Evolutionary conservation across 2,797 vertebrate genomes (phyloP), one percentile per base, ranked within the genome.

Genomic region (Graptemys geographica): DNA sequence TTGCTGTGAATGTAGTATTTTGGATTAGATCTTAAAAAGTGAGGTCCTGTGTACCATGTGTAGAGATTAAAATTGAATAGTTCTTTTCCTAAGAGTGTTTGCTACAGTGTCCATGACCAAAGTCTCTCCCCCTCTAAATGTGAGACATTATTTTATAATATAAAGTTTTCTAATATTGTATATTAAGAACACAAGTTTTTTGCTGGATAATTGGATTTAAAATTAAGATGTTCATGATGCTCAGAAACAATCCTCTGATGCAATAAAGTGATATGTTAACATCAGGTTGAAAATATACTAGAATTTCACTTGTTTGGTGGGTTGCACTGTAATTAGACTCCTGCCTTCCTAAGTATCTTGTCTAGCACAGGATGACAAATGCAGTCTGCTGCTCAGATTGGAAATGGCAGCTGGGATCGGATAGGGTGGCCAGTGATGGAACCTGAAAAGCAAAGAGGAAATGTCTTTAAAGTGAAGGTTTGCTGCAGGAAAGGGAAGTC

Each of bases 121-220:
- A 41, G 69, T 69, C n/a, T 69, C 1, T 6, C 28, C 21, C 8
- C 41, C 55, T 18, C 37, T 83, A 86, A 92, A 87, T 6, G 1
- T 76, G 92, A 90, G 23, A 28, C 78, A 33, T 92, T 86, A 84
- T 91, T 92, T 95, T 33, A 80, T 95, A 65, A n/a, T 72, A 52
- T 15, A 59, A 5, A 33, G n/a, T 79, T 91, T 16, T 87, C 65
- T 92, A 79, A 83, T 92, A 74, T 78, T 86, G 1, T 59, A 44
- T 89, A 83, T 55, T 94, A 31, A 55, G 92, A 92, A 5, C 23
- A 92, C 18, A 74, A 41, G 74, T 91, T 89, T 92, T 44, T 84
- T 69, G 37, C 31, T 87, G 84, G 41, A 84, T 90, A 72, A 86
- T 87, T 83, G 51, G 90, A 89, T 2, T 1, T 89, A 79, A 89